phyloP scores from a whole-genome alignment of 1,140 invertebrate species.

The Maconellicoccus hirsutus region DNA sequence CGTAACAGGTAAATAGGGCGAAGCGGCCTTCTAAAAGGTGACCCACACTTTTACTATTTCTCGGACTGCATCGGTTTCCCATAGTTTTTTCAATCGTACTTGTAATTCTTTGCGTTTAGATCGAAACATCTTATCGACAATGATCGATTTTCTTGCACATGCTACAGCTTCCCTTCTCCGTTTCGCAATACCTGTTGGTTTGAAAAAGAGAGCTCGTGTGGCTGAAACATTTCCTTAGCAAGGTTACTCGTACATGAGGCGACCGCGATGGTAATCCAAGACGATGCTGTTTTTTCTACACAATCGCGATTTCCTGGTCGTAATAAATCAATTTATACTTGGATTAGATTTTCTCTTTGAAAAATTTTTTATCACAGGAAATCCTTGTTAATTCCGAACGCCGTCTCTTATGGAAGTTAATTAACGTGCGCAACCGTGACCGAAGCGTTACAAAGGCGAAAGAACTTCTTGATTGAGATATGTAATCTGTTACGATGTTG shows the following conservation, averaged over 20 bases:
- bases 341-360: conserved; percentile 1
- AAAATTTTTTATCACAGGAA: conserved; percentile 15
- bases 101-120: no score
- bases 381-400: conserved; percentile 6
- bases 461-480: no score
- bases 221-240: neutral
- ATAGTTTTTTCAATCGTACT: neutral
- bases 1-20: conserved; percentile 21
- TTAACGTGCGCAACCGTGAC: no score
- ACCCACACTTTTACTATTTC: conserved; percentile 19
- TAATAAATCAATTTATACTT: neutral
- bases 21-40: conserved; percentile 21
- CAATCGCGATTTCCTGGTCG: conserved; percentile 17
- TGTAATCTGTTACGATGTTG: no score
- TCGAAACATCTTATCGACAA: no score
- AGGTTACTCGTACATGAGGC: neutral
- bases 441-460: no score
- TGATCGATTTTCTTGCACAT: no score
- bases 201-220: no score
- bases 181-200: no score
- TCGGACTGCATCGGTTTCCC: neutral
- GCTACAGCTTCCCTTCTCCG: no score
- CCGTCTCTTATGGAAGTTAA: neutral
- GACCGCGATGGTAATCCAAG: no score
- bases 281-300: no score